Base-by-base conservation (phyloP, 2,797 vertebrate genomes). In the Mastacembelus armatus region DNA sequence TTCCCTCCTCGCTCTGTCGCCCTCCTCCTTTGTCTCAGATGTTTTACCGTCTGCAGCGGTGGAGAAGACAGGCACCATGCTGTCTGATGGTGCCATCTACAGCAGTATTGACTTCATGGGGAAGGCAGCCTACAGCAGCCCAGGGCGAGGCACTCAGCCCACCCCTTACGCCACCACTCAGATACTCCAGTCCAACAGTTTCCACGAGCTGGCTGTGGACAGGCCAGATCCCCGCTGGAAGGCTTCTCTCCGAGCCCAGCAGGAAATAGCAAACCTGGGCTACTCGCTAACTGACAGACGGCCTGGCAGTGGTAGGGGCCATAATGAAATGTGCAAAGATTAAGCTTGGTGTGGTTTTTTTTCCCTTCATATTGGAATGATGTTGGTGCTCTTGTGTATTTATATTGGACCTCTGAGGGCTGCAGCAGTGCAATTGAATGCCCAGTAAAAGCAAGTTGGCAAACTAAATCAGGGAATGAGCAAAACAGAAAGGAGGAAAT, bases 61-160 rank as follows among this genome's bases (percentile, higher is more conserved):
- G 67, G 97, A 98, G 89, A 99, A 99, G 94, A 96, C 94, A 0
- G 95, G 96, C 74, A 98, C 97, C 44, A 97, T 99, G 96, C 95
- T 98, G 88, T 98, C 97, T 5, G 97, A 99, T 55, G 97, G 97
- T 83, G 97, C 97, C 91, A 99, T 99, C 93, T 99, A 99, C 80
- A 99, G 97, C 91, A 99, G 97, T 90, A 98, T 99, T 36, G 97
- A 99, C 93, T 98, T 99, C 89, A 97, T 96, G 67, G 96, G 96
- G 22, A 98, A 98, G 88, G 95, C 95, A 15, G 95, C 93, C 62
- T 98, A 97, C 92, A 95, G 96, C 85, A 97, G 96, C 92, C 96
- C 96, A 38, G 95, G 94, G 63, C 94, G 95, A 84, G 95, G 95
- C 83, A 91, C 92, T 0, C 96, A 98, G 85, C 95, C 97, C 47